Evolutionary conservation across 2,113 vertebrate genomes (phyloP).

Genomic region (Pithys albifrons): DNA sequence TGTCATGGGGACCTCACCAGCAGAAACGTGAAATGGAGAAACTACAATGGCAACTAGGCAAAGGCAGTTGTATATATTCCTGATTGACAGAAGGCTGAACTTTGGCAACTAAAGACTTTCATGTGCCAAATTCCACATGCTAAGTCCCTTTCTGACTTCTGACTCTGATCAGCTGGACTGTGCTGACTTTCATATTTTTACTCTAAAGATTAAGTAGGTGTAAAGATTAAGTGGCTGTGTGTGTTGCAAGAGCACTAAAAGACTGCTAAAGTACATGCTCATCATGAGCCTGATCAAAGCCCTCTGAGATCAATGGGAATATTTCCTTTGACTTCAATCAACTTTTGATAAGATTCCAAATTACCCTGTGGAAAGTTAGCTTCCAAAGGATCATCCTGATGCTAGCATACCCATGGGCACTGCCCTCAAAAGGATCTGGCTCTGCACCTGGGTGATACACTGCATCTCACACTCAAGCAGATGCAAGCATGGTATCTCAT

Average conservation of each 20-base stretch:
- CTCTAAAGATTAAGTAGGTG: neutral
- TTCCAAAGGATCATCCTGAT: neutral
- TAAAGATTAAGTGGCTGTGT: neutral
- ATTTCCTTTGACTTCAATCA: slow-evolving; percentile 54
- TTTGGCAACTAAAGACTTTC: neutral
- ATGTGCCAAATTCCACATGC: neutral
- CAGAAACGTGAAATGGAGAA: neutral
- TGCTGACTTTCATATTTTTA: neutral
- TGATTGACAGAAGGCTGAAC: neutral
- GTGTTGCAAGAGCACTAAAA: slow-evolving; percentile 42
- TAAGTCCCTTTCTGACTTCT: neutral
- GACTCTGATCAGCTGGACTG: neutral
- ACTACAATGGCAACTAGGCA: neutral
- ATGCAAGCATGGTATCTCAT: neutral
- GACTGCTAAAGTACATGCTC: slow-evolving; percentile 50
- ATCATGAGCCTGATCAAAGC: slow-evolving; percentile 58
- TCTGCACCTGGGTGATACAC: neutral
- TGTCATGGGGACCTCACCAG: neutral
- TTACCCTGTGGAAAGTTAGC: slow-evolving; percentile 5
- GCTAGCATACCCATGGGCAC: neutral
- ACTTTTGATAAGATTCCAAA: slow-evolving; percentile 54
- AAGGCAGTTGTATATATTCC: neutral
- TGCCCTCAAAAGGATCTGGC: neutral
- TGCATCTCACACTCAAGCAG: rapidly evolving
- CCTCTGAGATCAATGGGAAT: slow-evolving; percentile 57